phyloP scores from a whole-genome alignment of 2,113 vertebrate species.

The Solea senegalensis region DNA sequence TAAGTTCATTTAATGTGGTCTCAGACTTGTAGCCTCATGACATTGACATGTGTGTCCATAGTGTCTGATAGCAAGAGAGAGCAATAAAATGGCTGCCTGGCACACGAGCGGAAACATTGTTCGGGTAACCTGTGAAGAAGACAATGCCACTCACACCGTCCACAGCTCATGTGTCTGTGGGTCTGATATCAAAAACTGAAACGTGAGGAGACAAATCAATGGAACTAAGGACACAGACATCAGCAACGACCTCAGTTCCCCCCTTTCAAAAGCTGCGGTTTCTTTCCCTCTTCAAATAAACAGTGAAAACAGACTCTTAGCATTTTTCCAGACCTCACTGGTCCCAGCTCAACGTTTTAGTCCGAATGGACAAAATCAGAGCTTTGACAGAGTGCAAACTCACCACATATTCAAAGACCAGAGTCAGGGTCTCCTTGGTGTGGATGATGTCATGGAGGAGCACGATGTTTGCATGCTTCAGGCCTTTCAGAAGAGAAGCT shows the following conservation, averaged over 20 bases:
- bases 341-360: rapidly evolving
- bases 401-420: slow-evolving; percentile 99
- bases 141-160: slow-evolving; percentile 16
- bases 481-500: slow-evolving; percentile 97
- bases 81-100: slow-evolving; percentile 21
- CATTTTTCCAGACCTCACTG: slow-evolving; percentile 5
- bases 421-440: slow-evolving; percentile 96
- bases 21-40: no score
- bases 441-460: slow-evolving; percentile 99
- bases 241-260: slow-evolving; percentile 3
- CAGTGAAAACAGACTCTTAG: slow-evolving; percentile 17
- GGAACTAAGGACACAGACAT: slow-evolving; percentile 9
- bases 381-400: slow-evolving; percentile 72
- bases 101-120: slow-evolving; percentile 36
- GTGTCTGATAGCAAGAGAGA: not conserved
- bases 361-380: not conserved
- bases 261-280: slow-evolving; percentile 6
- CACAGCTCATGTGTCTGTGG: slow-evolving; percentile 31
- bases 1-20: not conserved
- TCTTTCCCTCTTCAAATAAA: slow-evolving; percentile 6
- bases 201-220: slow-evolving; percentile 25
- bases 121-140: slow-evolving; percentile 29
- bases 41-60: not conserved
- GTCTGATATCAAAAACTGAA: slow-evolving; percentile 28
- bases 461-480: slow-evolving; percentile 97